Evolutionary conservation across 1,140 invertebrate species (phyloP), one percentile per base, ranked within the genome.

Genomic region (Drosophila subpulchrella): DNA sequence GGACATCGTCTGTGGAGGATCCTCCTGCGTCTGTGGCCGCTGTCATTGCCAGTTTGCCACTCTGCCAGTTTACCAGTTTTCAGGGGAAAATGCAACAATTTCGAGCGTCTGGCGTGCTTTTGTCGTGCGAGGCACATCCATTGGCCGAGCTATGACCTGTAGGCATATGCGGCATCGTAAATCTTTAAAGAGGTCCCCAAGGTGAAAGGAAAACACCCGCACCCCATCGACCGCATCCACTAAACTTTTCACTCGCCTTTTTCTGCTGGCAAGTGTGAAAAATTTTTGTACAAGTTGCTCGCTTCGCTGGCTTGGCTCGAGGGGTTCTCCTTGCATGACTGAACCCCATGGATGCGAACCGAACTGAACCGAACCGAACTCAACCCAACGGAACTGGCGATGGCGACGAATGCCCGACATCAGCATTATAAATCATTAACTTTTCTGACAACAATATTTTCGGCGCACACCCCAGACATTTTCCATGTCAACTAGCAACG

Each of bases 91-190:
- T 89, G 84, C 84, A 89, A 89, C 84, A 89, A 89, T 81, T 89
- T 89, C 67, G 55, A 78, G 59, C 63, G 82, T 89, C 84, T 88
- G 79, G 61, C 60, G 42, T 53, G 65, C 74, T 78, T 75, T 77
- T 83, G 66, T 82, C 70, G 76, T 46, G 56, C 71, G 72, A 55
- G 44, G 30, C 47, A 44, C 54, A 54, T 58, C 66, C 63, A 63
- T 54, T 56, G 51, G 30, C 39, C 42, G 44, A 62, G 77, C 83
- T 85, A 76, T 86, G 90, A 91, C 90, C 90, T 81, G 81, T 85
- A 84, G 85, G 85, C 85, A 88, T 90, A 91, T 88, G 77, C 82
- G 85, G 80, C 85, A 83, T 91, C 85, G 90, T 90, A 91, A 91
- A 91, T 91, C 85, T 91, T 89, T 91, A 91, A 89, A 89, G 81